Evolutionary conservation across 2,888 invertebrate species (phyloP).

Genomic region (Sthenelais limicola): DNA sequence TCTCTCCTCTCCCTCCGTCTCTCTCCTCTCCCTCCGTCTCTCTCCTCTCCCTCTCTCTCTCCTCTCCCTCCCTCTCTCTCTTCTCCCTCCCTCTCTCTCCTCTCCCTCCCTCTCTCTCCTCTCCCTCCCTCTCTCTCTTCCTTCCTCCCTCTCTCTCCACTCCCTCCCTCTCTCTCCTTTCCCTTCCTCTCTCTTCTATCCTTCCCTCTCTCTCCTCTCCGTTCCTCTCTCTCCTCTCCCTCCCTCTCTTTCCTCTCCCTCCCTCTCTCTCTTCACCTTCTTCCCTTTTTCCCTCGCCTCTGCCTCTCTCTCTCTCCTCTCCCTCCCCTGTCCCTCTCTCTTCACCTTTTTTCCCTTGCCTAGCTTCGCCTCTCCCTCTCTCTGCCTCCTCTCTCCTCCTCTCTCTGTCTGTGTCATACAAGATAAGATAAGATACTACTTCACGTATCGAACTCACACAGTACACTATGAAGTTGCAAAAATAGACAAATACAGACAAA

Average conservation of each 20-base stretch:
- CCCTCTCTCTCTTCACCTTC: not conserved
- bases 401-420: too few relatives aligned
- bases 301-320: not conserved
- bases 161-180: not conserved
- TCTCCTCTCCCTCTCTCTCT: not conserved
- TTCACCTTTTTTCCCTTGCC: not conserved
- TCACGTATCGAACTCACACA: too few relatives aligned
- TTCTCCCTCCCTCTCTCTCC: not conserved
- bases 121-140: not conserved
- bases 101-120: not conserved
- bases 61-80: not conserved
- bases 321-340: not conserved
- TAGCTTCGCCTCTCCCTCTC: not conserved
- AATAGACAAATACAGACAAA: too few relatives aligned
- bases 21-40: not conserved
- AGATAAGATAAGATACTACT: too few relatives aligned
- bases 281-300: not conserved
- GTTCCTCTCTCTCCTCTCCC: not conserved
- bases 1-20: not conserved
- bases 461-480: too few relatives aligned
- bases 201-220: not conserved
- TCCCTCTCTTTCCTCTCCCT: not conserved
- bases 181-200: not conserved
- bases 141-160: not conserved
- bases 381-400: not conserved